Conservation (phyloP, 2,797 vertebrate genomes). For the Okamejei kenojei region DNA sequence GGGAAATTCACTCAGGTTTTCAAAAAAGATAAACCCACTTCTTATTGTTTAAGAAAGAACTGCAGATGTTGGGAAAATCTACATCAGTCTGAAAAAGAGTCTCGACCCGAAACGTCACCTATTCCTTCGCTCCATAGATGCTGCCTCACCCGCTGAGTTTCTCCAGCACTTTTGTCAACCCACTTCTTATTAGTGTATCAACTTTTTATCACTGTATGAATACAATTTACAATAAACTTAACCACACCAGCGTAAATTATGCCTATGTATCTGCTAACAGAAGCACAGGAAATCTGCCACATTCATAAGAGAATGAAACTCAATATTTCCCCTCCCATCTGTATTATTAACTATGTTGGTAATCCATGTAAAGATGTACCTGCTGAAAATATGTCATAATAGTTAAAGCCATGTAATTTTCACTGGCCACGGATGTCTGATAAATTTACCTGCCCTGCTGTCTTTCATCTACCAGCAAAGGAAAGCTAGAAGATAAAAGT, state of each 20-base stretch:
- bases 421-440: neutral
- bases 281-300: neutral
- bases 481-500: neutral
- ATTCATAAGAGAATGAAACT: neutral
- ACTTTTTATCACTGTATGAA: neutral
- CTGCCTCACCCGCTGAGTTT: too few species aligned
- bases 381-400: neutral
- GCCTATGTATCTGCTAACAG: neutral
- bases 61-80: too few species aligned
- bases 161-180: too few species aligned
- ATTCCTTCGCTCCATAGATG: too few species aligned
- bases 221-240: constrained; percentile 9
- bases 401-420: neutral
- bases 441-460: neutral
- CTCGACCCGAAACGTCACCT: too few species aligned
- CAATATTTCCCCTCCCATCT: neutral
- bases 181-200: too few species aligned
- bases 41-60: too few species aligned
- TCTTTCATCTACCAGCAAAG: neutral
- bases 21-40: too few species aligned
- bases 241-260: neutral
- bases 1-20: too few species aligned
- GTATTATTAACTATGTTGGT: neutral
- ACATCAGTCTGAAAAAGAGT: too few species aligned
- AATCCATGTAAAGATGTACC: neutral